Base-by-base conservation (phyloP, 2,113 vertebrate species). In the Abramis brama region DNA sequence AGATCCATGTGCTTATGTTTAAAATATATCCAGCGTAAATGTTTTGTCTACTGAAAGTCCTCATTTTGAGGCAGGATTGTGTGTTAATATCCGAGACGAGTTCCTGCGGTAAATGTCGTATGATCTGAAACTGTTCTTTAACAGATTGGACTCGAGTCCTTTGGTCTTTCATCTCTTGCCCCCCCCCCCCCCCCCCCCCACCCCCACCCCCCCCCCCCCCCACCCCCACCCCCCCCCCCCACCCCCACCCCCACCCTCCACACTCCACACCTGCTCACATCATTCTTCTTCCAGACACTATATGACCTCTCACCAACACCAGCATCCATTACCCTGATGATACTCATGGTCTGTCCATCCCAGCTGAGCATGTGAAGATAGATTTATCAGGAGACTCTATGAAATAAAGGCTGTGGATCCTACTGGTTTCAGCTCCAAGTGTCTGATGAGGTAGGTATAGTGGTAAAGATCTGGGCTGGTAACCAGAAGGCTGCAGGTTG, bases 81-180 rank as follows among this genome's bases (percentile, higher is more conserved):
- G 33, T 62, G 60, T 43, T 27, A 17, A 64, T 10, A 59, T 45
- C 12, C 1, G 15, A 45, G 25, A 81, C 6, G 4, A 13, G 27
- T n/a, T 50, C n/a, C 9, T 47, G 39, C 17, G 8, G n/a, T n/a
- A n/a, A n/a, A n/a, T n/a, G n/a, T n/a, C n/a, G n/a, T n/a, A n/a
- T n/a, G n/a, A n/a, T n/a, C 25, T 50, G n/a, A 66, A 79, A 13
- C 59, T 45, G 78, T 80, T 80, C 57, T 79, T 45, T 62, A n/a
- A 81, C 13, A 81, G 25, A 81, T 66, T 81, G 7, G 2, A 23
- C 19, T 8, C 19, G 19, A 57, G 19, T 57, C 7, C 2, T 57
- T 57, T 23, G 45, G 45, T 50, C 27, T 19, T 33, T 17, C 45
- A 70, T 82, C 64, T 82, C 36, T 13, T 66, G 7, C 33, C 47